phyloP scores from a whole-genome alignment of 2,888 invertebrate species.

The Pimpla rufipes region DNA sequence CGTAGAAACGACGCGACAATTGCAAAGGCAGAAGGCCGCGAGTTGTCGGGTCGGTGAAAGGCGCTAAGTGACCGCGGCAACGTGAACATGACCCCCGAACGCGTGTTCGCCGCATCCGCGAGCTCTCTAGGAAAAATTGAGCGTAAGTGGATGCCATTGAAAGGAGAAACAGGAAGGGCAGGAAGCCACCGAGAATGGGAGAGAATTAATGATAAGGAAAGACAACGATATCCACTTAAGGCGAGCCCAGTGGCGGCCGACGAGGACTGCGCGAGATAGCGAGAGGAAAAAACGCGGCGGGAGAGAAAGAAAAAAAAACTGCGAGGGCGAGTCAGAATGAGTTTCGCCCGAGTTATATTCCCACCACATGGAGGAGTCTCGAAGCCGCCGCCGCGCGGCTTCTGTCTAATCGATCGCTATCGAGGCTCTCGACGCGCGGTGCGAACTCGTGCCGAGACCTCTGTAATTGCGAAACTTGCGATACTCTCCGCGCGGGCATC shows the following conservation, averaged over 20 bases:
- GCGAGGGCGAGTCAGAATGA: conserved; percentile 24
- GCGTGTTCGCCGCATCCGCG: conserved; percentile 61
- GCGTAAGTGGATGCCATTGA: conserved; percentile 52
- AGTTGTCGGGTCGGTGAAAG: conserved; percentile 66
- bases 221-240: conserved; percentile 78
- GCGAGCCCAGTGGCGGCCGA: neutral
- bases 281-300: neutral
- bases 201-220: conserved; percentile 75
- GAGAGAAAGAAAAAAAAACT: neutral
- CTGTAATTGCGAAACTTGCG: conserved; percentile 61
- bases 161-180: neutral
- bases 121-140: conserved; percentile 64
- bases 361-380: conserved; percentile 3
- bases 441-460: conserved; percentile 61
- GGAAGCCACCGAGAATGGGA: conserved; percentile 31
- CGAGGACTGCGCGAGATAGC: neutral
- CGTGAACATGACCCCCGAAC: neutral
- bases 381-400: conserved; percentile 22
- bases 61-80: conserved; percentile 24
- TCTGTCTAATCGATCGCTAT: conserved; percentile 54
- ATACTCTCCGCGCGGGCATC: conserved; percentile 50
- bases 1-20: conserved; percentile 22
- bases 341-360: conserved; percentile 26
- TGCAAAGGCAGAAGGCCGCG: conserved; percentile 3
- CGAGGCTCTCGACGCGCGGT: conserved; percentile 45